Conservation (phyloP, 1,140 invertebrate species). For the Eufriesea mexicana region DNA sequence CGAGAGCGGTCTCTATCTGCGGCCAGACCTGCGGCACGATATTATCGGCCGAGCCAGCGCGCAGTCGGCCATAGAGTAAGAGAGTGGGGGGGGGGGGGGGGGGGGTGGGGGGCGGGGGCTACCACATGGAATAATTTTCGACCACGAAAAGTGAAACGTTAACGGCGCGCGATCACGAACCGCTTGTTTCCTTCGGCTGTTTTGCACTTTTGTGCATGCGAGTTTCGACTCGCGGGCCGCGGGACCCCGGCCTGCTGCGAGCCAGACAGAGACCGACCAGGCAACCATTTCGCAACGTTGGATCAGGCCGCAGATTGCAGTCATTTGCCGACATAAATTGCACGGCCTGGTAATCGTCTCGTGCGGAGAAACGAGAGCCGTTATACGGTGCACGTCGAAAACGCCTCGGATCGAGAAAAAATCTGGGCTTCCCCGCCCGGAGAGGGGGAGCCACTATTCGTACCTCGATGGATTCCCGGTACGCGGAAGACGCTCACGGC, state of each 20-base stretch:
- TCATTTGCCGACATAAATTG: constrained; percentile 69
- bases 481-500: constrained; percentile 18
- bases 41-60: constrained; percentile 50
- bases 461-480: constrained; percentile 9
- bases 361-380: constrained; percentile 58
- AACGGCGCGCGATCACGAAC: constrained; percentile 69
- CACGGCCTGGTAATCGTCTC: constrained; percentile 60
- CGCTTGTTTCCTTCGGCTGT: constrained; percentile 68
- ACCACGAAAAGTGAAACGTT: constrained; percentile 71
- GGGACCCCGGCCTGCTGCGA: neutral
- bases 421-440: constrained; percentile 16
- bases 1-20: constrained; percentile 61
- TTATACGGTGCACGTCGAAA: constrained; percentile 51
- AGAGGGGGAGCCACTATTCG: neutral
- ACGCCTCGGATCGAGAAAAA: constrained; percentile 56
- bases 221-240: constrained; percentile 36
- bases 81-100: neutral
- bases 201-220: constrained; percentile 71
- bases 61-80: no score
- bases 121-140: constrained; percentile 66
- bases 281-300: constrained; percentile 62
- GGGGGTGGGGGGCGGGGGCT: neutral
- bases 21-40: constrained; percentile 48
- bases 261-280: neutral
- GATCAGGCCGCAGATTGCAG: constrained; percentile 67